phyloP scores from a whole-genome alignment of 1,140 invertebrate genomes.

The Galendromus occidentalis region DNA sequence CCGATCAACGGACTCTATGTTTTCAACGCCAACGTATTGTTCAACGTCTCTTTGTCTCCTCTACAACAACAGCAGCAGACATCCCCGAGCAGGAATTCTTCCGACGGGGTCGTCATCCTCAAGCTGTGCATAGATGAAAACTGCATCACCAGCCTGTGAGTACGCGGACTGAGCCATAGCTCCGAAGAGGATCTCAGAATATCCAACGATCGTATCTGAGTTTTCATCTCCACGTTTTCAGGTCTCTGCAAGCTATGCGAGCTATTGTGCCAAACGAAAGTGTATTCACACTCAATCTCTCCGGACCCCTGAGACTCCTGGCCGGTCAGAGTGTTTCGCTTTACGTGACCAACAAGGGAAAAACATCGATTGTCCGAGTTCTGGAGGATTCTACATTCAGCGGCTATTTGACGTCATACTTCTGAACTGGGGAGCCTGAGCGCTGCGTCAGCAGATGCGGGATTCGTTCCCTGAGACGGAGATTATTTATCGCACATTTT shows the following conservation, averaged over 20 bases:
- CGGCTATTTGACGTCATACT: not conserved
- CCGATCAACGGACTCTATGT: not conserved
- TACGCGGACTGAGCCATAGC: not conserved
- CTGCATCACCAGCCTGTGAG: not conserved
- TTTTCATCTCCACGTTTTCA: not conserved
- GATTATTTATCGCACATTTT: too few species aligned
- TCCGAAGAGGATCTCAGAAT: not conserved
- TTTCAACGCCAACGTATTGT: not conserved
- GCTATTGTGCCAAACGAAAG: not conserved
- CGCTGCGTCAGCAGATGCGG: too few species aligned
- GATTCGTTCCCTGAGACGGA: too few species aligned
- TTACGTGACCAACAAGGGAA: not conserved
- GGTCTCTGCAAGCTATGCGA: too few species aligned
- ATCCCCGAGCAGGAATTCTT: not conserved
- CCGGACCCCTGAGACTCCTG: not conserved
- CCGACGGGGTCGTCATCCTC: not conserved
- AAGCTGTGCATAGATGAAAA: slow-evolving; percentile 3
- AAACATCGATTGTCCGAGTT: not conserved
- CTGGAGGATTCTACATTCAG: slow-evolving; percentile 1
- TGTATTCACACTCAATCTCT: not conserved
- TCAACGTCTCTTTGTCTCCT: not conserved
- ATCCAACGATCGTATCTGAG: not conserved
- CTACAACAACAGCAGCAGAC: not conserved
- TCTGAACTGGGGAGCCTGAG: not conserved
- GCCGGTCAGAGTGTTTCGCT: not conserved